Evolutionary conservation across 2,797 vertebrate genomes (phyloP), one percentile per base, ranked within the genome.

Genomic region (Eremophila alpestris): DNA sequence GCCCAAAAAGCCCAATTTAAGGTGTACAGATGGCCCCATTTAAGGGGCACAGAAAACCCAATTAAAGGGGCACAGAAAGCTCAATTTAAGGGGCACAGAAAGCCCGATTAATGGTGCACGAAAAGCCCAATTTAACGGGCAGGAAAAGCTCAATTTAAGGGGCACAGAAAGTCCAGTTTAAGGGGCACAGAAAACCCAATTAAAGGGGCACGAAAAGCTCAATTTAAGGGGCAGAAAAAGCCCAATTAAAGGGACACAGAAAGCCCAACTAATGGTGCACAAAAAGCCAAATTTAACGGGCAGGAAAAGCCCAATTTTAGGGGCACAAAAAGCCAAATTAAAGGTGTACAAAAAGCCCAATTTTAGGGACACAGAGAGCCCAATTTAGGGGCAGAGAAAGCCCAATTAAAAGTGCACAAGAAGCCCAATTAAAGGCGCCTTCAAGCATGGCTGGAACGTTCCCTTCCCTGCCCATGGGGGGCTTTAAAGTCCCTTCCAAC

Each of bases 41-140:
- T 11, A 36, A 36, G 36, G 36, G 36, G 10, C 24, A 15, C 2
- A 48, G 7, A 13, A 75, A 85, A 8, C 14, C 38, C 14, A 4
- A 9, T 7, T 30, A 18, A 18, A 5, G 17, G 2, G 23, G 10
- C 19, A 43, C 0, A 24, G 1, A 18, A n/a, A 46, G 8, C 22
- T 16, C 4, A 26, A 16, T 26, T 41, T 0, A n/a, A 41, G 13
- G 10, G 7, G 54, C 34, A 32, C 8, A 23, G 11, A 41, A 76
- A 43, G 22, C 62, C 23, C 23, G 20, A 26, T 4, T 24, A 3
- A 13, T n/a, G 10, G 32, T 2, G 22, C 30, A 24, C 1, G n/a
- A 7, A 64, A 45, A 45, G 2, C 11, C 24, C 48, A 7, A 8
- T 63, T 52, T 27, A 27, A 62, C 30, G 15, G 2, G 17, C 16